Percentiles rank a stretch among this genome's conserved stretches.
Evolutionary conservation across 2,888 invertebrate species (phyloP).

Genomic region (Cantharis rufa): DNA sequence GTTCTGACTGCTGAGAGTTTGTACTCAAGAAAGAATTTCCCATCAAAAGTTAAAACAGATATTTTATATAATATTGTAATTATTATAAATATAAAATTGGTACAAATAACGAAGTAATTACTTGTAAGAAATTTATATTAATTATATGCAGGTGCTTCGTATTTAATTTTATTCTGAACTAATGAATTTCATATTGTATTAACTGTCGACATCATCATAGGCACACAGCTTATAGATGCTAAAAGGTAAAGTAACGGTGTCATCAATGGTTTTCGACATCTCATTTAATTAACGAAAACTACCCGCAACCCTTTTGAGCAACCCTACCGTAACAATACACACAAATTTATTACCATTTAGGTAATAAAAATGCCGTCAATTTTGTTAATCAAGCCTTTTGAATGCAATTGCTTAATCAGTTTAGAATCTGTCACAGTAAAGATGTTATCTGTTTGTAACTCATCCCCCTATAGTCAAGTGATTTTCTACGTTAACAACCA

Average conservation of each 20-base stretch:
- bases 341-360: constrained; percentile 50
- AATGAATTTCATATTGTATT: not conserved
- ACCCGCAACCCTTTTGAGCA: constrained; percentile 31
- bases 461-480: constrained; percentile 38
- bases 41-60: too few species aligned
- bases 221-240: not conserved
- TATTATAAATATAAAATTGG: too few species aligned
- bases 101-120: too few species aligned
- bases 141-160: too few species aligned
- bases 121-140: too few species aligned
- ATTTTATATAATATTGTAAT: too few species aligned
- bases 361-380: constrained; percentile 46
- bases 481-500: constrained; percentile 34
- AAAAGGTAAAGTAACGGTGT: not conserved
- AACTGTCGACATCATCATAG: too few species aligned
- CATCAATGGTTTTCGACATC: constrained; percentile 11
- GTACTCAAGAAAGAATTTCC: too few species aligned
- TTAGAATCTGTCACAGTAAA: constrained; percentile 45
- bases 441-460: constrained; percentile 44
- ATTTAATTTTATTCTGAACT: not conserved
- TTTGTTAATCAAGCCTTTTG: constrained; percentile 48
- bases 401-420: constrained; percentile 34
- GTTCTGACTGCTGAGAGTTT: too few species aligned
- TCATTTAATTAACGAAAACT: constrained; percentile 41
- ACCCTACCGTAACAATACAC: constrained; percentile 32